phyloP scores from a whole-genome alignment of 2,113 vertebrate species.

The Cheirogaleus medius region DNA sequence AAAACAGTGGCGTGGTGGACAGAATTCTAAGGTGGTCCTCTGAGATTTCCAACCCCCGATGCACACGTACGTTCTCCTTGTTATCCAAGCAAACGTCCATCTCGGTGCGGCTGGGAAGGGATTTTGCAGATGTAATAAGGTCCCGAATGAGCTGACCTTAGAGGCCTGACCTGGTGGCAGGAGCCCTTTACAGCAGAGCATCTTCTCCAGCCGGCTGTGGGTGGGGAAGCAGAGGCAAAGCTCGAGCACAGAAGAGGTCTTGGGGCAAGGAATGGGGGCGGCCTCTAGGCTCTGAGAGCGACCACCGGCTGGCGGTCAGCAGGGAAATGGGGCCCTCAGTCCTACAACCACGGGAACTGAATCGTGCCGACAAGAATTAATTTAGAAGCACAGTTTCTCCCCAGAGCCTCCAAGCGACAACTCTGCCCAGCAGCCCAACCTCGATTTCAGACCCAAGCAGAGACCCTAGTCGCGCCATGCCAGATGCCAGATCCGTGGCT shows the following conservation, averaged over 20 bases:
- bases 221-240: neutral
- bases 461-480: neutral
- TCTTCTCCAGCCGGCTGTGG: neutral
- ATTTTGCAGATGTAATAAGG: neutral
- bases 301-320: rapidly evolving
- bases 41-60: neutral
- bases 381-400: neutral
- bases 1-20: neutral
- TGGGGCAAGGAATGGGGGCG: too few relatives aligned
- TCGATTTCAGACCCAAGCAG: neutral
- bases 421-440: neutral
- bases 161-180: neutral
- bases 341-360: neutral
- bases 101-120: neutral
- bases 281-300: neutral
- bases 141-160: neutral
- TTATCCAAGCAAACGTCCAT: neutral
- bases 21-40: neutral
- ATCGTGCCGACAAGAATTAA: neutral
- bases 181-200: too few relatives aligned
- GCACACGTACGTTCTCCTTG: neutral
- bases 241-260: neutral
- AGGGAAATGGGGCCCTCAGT: neutral
- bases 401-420: neutral
- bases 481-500: neutral